These are phyloP conservation scores for Diphyllodes magnificus DNA, from an alignment of 2,113 vertebrate genomes.

Conservation along the genomic window DNA sequence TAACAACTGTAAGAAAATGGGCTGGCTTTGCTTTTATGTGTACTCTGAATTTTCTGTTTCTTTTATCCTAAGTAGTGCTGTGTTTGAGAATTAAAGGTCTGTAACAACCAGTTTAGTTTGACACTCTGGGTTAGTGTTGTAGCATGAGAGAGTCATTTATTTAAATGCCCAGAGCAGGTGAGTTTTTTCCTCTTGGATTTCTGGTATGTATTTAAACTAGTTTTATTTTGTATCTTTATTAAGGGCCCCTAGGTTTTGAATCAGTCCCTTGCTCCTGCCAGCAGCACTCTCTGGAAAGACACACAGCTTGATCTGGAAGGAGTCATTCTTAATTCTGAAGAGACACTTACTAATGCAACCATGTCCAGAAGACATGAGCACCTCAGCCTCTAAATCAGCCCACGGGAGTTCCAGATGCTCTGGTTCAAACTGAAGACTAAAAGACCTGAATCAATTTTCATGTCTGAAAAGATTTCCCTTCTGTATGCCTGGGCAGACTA, in stretches of 20 bases:
- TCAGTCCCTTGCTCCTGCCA: background rate
- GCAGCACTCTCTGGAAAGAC: background rate
- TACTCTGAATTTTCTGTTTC: background rate
- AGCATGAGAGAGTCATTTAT: background rate
- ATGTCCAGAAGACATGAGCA: background rate
- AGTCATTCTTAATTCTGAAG: slow-evolving; percentile 10
- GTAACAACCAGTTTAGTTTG: background rate
- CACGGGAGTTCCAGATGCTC: background rate
- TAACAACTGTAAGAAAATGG: background rate
- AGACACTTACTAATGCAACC: background rate
- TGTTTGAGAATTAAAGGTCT: background rate
- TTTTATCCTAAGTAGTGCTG: background rate
- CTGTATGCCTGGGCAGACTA: background rate
- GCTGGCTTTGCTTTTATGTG: background rate
- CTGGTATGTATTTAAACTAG: background rate
- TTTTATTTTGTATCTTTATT: background rate
- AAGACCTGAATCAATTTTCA: background rate
- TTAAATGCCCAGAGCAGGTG: background rate
- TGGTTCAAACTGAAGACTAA: background rate
- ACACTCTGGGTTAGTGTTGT: background rate
- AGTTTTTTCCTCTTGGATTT: background rate
- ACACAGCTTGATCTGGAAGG: background rate
- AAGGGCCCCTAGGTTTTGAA: background rate
- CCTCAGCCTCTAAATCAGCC: background rate
- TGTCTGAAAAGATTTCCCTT: background rate